phyloP scores from a whole-genome alignment of 2,888 invertebrate genomes.

The Girardia tigrina region DNA sequence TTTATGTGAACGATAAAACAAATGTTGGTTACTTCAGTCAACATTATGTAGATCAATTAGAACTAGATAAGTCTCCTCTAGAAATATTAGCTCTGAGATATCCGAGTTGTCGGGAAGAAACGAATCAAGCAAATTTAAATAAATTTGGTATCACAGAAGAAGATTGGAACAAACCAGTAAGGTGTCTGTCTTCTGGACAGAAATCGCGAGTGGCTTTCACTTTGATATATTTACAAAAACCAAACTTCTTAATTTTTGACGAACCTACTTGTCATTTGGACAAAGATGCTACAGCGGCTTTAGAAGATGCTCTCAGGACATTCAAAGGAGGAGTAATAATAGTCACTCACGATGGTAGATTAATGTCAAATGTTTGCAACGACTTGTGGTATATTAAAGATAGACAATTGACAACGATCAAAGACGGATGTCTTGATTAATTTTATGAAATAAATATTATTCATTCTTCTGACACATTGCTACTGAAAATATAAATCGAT shows the following conservation, averaged over 20 bases:
- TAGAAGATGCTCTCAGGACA: background rate
- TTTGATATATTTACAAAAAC: background rate
- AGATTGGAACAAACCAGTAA: background rate
- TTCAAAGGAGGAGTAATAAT: background rate
- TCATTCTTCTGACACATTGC: too few relatives aligned
- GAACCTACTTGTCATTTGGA: background rate
- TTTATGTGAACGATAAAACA: background rate
- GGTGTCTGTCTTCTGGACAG: background rate
- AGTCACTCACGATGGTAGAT: background rate
- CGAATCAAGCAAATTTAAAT: background rate
- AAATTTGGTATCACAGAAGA: background rate
- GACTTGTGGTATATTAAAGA: background rate
- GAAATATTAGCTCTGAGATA: background rate
- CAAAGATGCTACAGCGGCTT: background rate
- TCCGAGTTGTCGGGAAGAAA: background rate
- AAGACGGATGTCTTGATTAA: background rate
- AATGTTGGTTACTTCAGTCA: constrained; percentile 15
- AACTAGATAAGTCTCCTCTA: background rate
- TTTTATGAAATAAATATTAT: too few relatives aligned
- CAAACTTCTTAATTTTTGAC: background rate
- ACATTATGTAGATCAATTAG: background rate
- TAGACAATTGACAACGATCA: background rate
- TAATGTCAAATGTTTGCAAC: background rate
- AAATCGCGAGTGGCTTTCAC: background rate
- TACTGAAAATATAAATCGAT: too few relatives aligned